These are phyloP conservation scores for Trichosurus vulpecula DNA, from an alignment of 2,797 vertebrate genomes.

Conservation along the genomic window DNA sequence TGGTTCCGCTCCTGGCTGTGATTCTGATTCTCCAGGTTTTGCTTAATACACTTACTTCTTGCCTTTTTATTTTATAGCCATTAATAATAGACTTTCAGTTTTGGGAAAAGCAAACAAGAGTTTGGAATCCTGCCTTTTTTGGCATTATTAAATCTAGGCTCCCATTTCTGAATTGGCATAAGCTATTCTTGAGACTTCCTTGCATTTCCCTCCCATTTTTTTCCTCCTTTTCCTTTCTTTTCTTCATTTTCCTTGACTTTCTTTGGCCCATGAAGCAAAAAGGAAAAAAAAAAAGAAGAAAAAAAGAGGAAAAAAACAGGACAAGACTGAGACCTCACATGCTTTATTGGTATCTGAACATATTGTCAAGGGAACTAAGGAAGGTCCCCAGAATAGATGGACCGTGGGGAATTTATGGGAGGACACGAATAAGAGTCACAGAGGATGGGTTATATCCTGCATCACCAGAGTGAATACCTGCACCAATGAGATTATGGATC, in stretches of 20 bases:
- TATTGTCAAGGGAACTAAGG: background rate
- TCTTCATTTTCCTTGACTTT: background rate
- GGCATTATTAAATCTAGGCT: background rate
- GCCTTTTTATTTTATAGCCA: slow-evolving; percentile 19
- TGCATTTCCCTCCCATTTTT: slow-evolving; percentile 18
- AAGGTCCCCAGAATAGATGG: background rate
- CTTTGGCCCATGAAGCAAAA: background rate
- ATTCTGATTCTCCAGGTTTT: background rate
- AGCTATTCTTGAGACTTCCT: background rate
- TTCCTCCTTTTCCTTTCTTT: background rate
- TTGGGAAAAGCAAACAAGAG: background rate
- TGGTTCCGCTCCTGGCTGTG: background rate
- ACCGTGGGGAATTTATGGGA: background rate
- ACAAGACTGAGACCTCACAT: background rate
- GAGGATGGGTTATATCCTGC: background rate
- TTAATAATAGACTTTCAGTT: slow-evolving; percentile 12
- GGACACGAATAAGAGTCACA: background rate
- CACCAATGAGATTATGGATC: background rate
- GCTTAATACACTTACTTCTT: background rate
- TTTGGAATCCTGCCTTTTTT: background rate
- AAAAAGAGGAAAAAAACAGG: background rate
- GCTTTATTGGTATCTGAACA: background rate
- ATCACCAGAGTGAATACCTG: background rate
- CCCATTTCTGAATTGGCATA: slow-evolving; percentile 4
- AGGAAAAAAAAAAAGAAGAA: background rate